Conservation (phyloP, 1,140 invertebrate species). For the Rhagoletis zephyria region DNA sequence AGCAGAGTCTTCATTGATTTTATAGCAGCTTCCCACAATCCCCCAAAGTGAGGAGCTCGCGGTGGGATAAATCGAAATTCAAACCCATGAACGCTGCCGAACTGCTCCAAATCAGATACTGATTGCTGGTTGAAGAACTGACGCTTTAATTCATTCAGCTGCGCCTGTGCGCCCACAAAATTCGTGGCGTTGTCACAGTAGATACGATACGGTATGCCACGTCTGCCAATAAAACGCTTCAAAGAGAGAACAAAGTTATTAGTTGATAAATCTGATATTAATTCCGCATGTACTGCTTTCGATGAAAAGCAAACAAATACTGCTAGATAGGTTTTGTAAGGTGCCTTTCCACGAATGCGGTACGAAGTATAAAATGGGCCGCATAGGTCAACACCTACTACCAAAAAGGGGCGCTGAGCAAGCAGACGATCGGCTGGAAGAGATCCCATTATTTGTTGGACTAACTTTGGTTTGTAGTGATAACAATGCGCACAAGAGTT, state of each 20-base stretch:
- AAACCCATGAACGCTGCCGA: slow-evolving; percentile 58
- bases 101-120: slow-evolving; percentile 65
- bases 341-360: neutral
- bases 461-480: neutral
- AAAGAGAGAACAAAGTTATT: slow-evolving; percentile 58
- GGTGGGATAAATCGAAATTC: slow-evolving; percentile 60
- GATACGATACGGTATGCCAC: slow-evolving; percentile 37
- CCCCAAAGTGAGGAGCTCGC: slow-evolving; percentile 59
- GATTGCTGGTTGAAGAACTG: slow-evolving; percentile 65
- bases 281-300: slow-evolving; percentile 63
- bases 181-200: neutral
- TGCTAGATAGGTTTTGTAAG: slow-evolving; percentile 54
- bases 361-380: slow-evolving; percentile 27
- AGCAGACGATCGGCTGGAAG: neutral
- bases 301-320: slow-evolving; percentile 56
- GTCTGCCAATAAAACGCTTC: slow-evolving; percentile 57
- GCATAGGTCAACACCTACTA: slow-evolving; percentile 49
- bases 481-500: slow-evolving; percentile 17
- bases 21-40: neutral
- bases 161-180: neutral
- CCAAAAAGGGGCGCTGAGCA: slow-evolving; percentile 23
- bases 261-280: slow-evolving; percentile 25
- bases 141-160: neutral
- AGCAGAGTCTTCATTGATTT: slow-evolving; percentile 48
- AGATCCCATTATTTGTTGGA: slow-evolving; percentile 42